Percentiles rank a stretch among this genome's conserved stretches.
Evolutionary conservation across 2,888 invertebrate genomes (phyloP).

Genomic region (Chrysomela aeneicollis): DNA sequence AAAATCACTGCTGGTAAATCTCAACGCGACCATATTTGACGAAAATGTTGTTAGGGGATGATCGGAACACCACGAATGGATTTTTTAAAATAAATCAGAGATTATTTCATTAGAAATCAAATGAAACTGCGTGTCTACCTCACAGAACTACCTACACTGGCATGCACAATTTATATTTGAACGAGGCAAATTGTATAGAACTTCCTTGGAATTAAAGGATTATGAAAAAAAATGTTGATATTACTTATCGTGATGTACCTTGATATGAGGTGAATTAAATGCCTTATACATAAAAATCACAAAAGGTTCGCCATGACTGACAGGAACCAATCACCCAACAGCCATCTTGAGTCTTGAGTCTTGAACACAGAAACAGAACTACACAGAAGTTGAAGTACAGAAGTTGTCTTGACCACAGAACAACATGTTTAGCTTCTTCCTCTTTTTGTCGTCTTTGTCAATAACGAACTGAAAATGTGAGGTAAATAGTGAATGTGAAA

Average conservation of each 20-base stretch:
- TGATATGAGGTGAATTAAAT: not conserved
- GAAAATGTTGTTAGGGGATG: not conserved
- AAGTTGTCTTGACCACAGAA: too few relatives aligned
- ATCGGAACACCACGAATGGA: too few relatives aligned
- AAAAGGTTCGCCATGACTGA: constrained; percentile 2
- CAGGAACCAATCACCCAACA: not conserved
- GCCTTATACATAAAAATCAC: constrained; percentile 1
- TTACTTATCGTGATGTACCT: not conserved
- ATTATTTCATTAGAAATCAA: not conserved
- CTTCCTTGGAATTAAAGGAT: not conserved
- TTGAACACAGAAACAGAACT: too few relatives aligned
- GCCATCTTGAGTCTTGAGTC: not conserved
- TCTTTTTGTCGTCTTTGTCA: too few relatives aligned
- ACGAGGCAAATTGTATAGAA: not conserved
- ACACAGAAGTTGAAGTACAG: too few relatives aligned
- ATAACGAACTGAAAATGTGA: too few relatives aligned
- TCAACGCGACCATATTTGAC: not conserved
- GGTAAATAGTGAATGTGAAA: too few relatives aligned
- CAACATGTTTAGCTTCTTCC: too few relatives aligned
- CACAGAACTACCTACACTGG: not conserved
- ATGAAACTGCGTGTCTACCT: not conserved
- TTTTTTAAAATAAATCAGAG: too few relatives aligned
- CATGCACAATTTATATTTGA: not conserved
- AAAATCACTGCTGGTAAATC: not conserved
- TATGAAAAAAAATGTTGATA: not conserved